Evolutionary conservation across 2,888 invertebrate species (phyloP).

Genomic region (Drosophila phalerata): DNA sequence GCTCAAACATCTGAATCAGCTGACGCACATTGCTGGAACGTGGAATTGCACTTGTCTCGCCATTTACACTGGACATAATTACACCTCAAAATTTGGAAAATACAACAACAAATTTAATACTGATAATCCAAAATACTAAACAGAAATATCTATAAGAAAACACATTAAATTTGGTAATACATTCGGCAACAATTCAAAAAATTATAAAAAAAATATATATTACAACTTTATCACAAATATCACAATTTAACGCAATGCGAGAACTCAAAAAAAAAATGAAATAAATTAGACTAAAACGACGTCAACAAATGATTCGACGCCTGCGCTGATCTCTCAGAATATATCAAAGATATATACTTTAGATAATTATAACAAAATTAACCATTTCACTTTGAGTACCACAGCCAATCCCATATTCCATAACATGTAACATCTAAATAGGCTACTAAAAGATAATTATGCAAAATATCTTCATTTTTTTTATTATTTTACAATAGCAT

Average conservation of each 20-base stretch:
- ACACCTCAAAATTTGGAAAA: background rate
- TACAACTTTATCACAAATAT: background rate
- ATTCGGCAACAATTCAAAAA: background rate
- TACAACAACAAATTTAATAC: background rate
- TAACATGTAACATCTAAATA: too few relatives aligned
- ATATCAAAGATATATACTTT: too few relatives aligned
- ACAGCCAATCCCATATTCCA: too few relatives aligned
- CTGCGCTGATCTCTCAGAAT: background rate
- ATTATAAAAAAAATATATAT: background rate
- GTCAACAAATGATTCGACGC: background rate
- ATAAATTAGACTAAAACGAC: background rate
- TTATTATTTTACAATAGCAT: too few relatives aligned
- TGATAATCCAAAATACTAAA: background rate
- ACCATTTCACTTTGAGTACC: too few relatives aligned
- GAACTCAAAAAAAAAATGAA: background rate
- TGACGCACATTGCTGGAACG: constrained; percentile 21
- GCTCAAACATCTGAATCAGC: constrained; percentile 39
- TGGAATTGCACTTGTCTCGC: background rate
- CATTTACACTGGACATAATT: constrained; percentile 14
- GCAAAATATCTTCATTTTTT: too few relatives aligned
- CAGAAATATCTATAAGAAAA: background rate
- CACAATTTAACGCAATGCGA: background rate
- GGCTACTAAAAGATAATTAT: too few relatives aligned
- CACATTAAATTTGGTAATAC: background rate
- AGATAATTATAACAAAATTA: too few relatives aligned